Percentiles rank a stretch among this genome's conserved stretches.
Evolutionary conservation across 2,113 vertebrate genomes (phyloP).

Genomic region (Chelonoidis abingdonii): DNA sequence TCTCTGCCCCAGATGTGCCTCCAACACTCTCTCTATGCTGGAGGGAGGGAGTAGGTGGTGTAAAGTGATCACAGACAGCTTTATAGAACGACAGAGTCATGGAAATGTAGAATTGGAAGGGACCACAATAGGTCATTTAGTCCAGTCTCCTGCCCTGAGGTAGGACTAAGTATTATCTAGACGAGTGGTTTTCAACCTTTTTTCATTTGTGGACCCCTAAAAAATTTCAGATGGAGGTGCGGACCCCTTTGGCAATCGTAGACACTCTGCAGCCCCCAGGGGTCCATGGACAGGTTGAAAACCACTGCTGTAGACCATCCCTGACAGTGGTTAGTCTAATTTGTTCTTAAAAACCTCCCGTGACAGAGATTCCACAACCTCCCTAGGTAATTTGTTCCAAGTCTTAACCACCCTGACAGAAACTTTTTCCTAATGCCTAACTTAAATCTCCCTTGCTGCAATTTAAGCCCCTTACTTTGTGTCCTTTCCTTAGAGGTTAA

Average conservation of each 20-base stretch:
- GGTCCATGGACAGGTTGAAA: neutral
- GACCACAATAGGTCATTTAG: neutral
- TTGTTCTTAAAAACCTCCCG: no score
- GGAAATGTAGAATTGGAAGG: neutral
- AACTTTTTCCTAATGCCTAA: no score
- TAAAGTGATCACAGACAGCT: neutral
- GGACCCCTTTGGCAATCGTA: neutral
- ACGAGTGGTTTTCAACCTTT: neutral
- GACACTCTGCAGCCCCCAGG: neutral
- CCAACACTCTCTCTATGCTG: neutral
- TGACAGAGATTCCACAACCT: no score
- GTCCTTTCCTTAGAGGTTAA: no score
- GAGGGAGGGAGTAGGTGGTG: neutral
- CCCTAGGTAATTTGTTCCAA: no score
- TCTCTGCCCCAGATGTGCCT: neutral
- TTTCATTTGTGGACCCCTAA: neutral
- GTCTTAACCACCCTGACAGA: no score
- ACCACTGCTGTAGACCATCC: neutral
- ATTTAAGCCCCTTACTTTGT: no score
- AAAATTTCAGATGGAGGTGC: neutral
- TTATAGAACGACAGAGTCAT: neutral
- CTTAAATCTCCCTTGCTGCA: no score
- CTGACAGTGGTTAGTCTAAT: neutral
- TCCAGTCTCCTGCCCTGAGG: neutral
- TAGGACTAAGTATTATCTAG: neutral